These are phyloP conservation scores for Heliconius ethilla DNA, from an alignment of 2,888 invertebrate species.

Conservation along the genomic window DNA sequence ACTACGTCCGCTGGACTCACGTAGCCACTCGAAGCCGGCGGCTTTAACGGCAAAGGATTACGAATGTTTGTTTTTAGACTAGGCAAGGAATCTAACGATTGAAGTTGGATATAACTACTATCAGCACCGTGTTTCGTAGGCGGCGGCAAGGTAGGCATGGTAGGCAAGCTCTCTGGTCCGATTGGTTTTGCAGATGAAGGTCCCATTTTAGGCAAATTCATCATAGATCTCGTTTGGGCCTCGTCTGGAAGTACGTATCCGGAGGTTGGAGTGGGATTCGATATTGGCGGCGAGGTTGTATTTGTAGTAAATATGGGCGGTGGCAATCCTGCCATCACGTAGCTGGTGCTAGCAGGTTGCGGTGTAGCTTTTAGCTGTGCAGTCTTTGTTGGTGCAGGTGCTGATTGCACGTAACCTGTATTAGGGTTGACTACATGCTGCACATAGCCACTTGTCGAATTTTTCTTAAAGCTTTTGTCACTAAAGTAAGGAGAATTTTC, in stretches of 20 bases:
- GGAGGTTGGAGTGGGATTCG: constrained; percentile 59
- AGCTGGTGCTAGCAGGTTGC: constrained; percentile 69
- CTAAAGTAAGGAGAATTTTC: constrained; percentile 66
- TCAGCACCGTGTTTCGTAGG: constrained; percentile 65
- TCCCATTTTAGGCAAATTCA: constrained; percentile 66
- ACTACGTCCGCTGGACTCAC: constrained; percentile 73
- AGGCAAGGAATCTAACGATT: constrained; percentile 71
- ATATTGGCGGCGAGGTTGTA: constrained; percentile 54
- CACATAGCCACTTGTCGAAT: constrained; percentile 65
- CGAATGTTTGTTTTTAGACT: constrained; percentile 67
- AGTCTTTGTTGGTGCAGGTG: constrained; percentile 54
- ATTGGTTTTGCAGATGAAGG: constrained; percentile 63
- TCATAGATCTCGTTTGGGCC: constrained; percentile 62
- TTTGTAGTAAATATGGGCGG: constrained; percentile 71
- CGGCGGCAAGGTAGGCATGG: constrained; percentile 72
- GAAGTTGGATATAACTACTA: constrained; percentile 74
- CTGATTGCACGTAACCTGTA: constrained; percentile 64
- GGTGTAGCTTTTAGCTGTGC: constrained; percentile 49
- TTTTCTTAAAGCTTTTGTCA: constrained; percentile 65
- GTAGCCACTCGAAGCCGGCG: constrained; percentile 67
- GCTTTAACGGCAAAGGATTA: constrained; percentile 63
- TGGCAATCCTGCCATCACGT: constrained; percentile 73
- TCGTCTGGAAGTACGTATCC: constrained; percentile 74
- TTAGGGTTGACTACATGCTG: constrained; percentile 57
- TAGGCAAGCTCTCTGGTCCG: constrained; percentile 75